These are phyloP conservation scores for Notothenia rossii DNA, from an alignment of 2,113 vertebrate species.

Conservation along the genomic window DNA sequence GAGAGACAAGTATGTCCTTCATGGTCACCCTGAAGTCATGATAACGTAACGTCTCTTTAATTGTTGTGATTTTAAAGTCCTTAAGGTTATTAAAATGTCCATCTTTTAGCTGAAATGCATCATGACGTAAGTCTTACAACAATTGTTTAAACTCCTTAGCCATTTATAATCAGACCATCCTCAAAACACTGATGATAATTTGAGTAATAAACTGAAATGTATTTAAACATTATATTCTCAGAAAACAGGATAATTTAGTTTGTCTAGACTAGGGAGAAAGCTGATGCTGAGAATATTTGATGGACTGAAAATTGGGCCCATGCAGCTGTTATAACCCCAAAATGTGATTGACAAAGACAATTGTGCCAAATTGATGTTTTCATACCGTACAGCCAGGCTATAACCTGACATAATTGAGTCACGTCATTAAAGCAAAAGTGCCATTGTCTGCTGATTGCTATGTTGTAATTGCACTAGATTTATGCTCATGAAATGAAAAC, in stretches of 20 bases:
- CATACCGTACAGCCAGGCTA: conserved; percentile 9
- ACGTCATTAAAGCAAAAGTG: conserved; percentile 7
- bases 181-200: conserved; percentile 24
- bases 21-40: conserved; percentile 16
- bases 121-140: conserved; percentile 2
- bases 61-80: background rate
- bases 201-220: background rate
- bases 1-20: conserved; percentile 3
- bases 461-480: conserved; percentile 49
- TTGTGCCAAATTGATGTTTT: conserved; percentile 50
- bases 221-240: conserved; percentile 19
- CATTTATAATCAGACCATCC: conserved; percentile 6
- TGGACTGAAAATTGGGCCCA: conserved; percentile 24
- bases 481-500: conserved; percentile 30
- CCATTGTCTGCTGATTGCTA: conserved; percentile 46
- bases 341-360: conserved; percentile 9
- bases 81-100: background rate
- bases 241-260: conserved; percentile 34
- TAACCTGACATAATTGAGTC: conserved; percentile 19
- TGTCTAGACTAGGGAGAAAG: conserved; percentile 15
- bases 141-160: background rate
- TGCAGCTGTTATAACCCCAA: conserved; percentile 24
- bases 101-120: background rate
- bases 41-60: background rate
- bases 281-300: background rate